Conservation (phyloP, 2,113 vertebrate species). For the Panthera tigris region DNA sequence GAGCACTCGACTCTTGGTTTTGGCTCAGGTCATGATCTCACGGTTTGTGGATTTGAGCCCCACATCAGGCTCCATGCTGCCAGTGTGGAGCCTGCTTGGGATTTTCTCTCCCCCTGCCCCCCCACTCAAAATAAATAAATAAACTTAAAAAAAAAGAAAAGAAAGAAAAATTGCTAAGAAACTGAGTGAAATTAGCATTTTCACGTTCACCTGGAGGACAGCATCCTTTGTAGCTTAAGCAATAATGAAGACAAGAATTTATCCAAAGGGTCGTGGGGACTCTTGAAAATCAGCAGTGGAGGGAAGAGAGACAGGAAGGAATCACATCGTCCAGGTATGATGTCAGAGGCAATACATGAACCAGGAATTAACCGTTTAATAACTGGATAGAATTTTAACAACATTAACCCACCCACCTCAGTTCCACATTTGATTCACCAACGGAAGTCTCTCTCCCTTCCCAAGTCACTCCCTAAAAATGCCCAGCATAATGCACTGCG, state of each 20-base stretch:
- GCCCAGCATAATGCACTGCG: neutral
- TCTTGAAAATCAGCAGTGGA: neutral
- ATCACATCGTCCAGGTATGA: neutral
- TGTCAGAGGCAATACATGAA: neutral
- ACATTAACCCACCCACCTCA: neutral
- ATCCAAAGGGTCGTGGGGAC: neutral
- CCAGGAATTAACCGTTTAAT: neutral
- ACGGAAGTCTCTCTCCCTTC: neutral
- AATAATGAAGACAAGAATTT: neutral
- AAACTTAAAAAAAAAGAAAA: too few relatives aligned
- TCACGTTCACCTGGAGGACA: neutral
- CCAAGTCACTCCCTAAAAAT: neutral
- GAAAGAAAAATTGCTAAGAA: conserved; percentile 7
- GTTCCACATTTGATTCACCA: neutral
- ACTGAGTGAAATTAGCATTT: neutral
- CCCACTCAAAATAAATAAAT: too few relatives aligned
- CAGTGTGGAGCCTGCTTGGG: too few relatives aligned
- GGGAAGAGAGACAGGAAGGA: neutral
- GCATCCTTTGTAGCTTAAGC: neutral
- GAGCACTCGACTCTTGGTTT: too few relatives aligned
- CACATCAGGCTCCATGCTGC: too few relatives aligned
- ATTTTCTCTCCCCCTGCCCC: too few relatives aligned
- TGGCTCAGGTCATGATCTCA: too few relatives aligned
- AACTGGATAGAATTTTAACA: conserved; percentile 10
- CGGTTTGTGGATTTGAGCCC: too few relatives aligned